phyloP scores from a whole-genome alignment of 2,113 vertebrate species.

The Hippocampus comes region DNA sequence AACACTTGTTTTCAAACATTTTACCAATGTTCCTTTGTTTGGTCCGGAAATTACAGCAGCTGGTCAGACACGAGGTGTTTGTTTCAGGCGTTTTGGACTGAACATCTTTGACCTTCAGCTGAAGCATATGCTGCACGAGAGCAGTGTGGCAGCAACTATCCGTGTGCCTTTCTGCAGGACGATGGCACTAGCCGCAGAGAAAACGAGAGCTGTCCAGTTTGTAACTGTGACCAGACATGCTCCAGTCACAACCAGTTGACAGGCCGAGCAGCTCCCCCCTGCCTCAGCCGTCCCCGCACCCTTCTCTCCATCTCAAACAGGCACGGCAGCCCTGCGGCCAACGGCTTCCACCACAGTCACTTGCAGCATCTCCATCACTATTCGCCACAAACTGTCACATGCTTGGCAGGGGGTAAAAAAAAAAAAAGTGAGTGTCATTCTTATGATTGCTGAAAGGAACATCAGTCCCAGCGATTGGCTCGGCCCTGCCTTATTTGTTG shows the following conservation, averaged over 20 bases:
- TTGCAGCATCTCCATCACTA: constrained; percentile 61
- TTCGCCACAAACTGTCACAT: constrained; percentile 66
- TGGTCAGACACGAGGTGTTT: constrained; percentile 48
- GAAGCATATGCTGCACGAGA: constrained; percentile 70
- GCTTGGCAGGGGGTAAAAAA: constrained; percentile 52
- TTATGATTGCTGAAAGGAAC: constrained; percentile 71
- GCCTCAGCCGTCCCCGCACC: neutral
- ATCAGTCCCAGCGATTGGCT: constrained; percentile 69
- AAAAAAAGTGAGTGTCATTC: constrained; percentile 59
- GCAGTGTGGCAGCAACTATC: constrained; percentile 46
- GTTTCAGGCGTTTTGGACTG: constrained; percentile 63
- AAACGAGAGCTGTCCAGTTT: constrained; percentile 66
- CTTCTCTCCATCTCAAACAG: constrained; percentile 42
- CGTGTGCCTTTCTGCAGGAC: constrained; percentile 55
- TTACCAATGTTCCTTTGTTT: neutral
- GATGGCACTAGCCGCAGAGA: constrained; percentile 61
- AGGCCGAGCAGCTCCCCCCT: constrained; percentile 49
- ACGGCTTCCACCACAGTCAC: constrained; percentile 53
- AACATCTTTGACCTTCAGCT: constrained; percentile 70
- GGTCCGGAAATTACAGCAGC: constrained; percentile 32
- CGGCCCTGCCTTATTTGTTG: constrained; percentile 37
- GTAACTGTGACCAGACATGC: constrained; percentile 64
- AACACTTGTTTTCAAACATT: neutral
- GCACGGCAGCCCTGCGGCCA: constrained; percentile 59
- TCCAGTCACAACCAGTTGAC: constrained; percentile 69